Evolutionary conservation across 2,113 vertebrate species (phyloP).

Genomic region (Micromys minutus): DNA sequence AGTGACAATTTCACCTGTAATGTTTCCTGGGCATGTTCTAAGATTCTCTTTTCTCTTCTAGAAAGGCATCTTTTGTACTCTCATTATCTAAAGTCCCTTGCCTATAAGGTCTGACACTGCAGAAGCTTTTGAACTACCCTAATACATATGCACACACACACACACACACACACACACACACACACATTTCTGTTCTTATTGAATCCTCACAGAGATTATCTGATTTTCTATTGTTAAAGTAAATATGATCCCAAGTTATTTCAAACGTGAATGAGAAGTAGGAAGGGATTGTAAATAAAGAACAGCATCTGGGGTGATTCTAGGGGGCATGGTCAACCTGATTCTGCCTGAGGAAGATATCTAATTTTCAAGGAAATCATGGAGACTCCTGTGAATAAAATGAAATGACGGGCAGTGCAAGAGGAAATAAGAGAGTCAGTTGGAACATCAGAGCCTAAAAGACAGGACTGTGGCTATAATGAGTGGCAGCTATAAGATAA

Average conservation of each 20-base stretch:
- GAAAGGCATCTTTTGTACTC: background rate
- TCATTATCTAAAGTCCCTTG: background rate
- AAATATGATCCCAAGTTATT: background rate
- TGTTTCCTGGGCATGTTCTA: background rate
- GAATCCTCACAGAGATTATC: background rate
- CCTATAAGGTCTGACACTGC: background rate
- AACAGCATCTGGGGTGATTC: background rate
- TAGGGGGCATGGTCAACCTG: accelerated
- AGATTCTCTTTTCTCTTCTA: background rate
- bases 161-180: no score
- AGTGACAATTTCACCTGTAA: background rate
- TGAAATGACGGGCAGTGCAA: background rate
- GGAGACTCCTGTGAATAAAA: background rate
- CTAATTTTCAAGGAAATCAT: background rate
- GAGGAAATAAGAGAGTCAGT: background rate
- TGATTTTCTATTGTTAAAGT: background rate
- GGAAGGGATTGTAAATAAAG: background rate
- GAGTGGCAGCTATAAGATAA: accelerated
- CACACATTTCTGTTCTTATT: no score
- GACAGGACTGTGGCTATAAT: background rate
- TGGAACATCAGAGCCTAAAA: background rate
- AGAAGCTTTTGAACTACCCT: background rate
- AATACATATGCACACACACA: no score
- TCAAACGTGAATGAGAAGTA: background rate
- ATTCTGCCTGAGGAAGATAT: background rate